phyloP scores from a whole-genome alignment of 2,888 invertebrate genomes.

The Argynnis bischoffii region DNA sequence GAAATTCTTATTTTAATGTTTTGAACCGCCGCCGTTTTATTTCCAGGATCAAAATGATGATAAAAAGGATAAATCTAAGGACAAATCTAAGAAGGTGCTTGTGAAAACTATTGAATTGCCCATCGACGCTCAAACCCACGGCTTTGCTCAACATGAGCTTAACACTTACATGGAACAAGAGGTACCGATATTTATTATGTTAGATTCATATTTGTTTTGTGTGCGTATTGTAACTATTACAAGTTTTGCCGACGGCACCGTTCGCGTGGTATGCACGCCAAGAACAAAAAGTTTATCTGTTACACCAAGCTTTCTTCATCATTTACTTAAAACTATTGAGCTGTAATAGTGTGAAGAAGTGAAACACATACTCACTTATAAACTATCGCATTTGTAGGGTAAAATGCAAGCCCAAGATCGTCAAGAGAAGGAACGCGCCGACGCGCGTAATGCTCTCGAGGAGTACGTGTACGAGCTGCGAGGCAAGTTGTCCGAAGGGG shows the following conservation, averaged over 20 bases:
- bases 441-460: slow-evolving; percentile 98
- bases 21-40: slow-evolving; percentile 60
- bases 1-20: slow-evolving; percentile 50
- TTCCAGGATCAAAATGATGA: slow-evolving; percentile 79
- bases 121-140: slow-evolving; percentile 89
- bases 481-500: slow-evolving; percentile 91
- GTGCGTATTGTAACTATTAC: not conserved
- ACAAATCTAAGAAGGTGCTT: slow-evolving; percentile 86
- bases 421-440: slow-evolving; percentile 96
- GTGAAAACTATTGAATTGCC: slow-evolving; percentile 93
- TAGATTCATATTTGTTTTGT: not conserved
- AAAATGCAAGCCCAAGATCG: slow-evolving; percentile 93
- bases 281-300: no score
- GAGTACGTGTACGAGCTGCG: slow-evolving; percentile 99
- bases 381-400: slow-evolving; percentile 68
- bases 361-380: not conserved
- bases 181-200: slow-evolving; percentile 65
- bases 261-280: no score
- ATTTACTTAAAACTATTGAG: not conserved
- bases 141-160: slow-evolving; percentile 87
- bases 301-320: no score
- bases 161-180: slow-evolving; percentile 90
- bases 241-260: not conserved
- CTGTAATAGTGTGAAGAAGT: not conserved
- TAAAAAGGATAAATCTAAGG: slow-evolving; percentile 86